Evolutionary conservation across 2,888 invertebrate species (phyloP).

Genomic region (Entomobrya proxima): DNA sequence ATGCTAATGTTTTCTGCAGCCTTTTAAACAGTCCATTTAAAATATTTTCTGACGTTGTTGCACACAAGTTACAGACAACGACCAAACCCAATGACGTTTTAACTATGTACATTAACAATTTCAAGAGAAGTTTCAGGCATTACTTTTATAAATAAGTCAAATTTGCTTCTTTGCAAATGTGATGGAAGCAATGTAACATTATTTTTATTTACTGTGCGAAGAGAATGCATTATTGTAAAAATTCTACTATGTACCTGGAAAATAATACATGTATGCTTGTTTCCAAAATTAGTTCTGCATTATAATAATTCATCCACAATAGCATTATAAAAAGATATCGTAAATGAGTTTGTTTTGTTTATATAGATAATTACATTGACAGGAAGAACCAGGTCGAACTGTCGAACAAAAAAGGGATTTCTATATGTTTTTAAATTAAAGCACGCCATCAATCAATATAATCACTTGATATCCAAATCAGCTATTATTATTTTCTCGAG

Average conservation of each 20-base stretch:
- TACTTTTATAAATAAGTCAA: neutral
- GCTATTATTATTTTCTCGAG: too few relatives aligned
- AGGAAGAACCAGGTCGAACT: neutral
- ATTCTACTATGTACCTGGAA: too few relatives aligned
- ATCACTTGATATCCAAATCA: neutral
- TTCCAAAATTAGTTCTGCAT: too few relatives aligned
- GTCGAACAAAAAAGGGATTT: conserved; percentile 4
- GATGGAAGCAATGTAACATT: neutral
- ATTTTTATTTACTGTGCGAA: neutral
- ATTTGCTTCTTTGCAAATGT: conserved; percentile 11
- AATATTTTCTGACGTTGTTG: conserved; percentile 20
- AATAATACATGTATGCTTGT: too few relatives aligned
- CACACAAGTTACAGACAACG: conserved; percentile 15
- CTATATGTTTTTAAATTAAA: neutral
- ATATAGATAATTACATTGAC: conserved; percentile 20
- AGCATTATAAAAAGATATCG: neutral
- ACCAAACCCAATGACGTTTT: conserved; percentile 46
- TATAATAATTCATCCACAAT: conserved; percentile 2
- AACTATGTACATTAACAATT: neutral
- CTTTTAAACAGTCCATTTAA: conserved; percentile 47
- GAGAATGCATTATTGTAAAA: neutral
- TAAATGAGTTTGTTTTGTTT: conserved; percentile 36
- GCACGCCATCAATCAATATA: conserved; percentile 44
- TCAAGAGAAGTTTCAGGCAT: neutral
- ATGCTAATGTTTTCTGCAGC: conserved; percentile 58